Percentiles rank a stretch among this genome's conserved stretches.
phyloP scores from a whole-genome alignment of 2,797 vertebrate species.

The Malurus splendens region DNA sequence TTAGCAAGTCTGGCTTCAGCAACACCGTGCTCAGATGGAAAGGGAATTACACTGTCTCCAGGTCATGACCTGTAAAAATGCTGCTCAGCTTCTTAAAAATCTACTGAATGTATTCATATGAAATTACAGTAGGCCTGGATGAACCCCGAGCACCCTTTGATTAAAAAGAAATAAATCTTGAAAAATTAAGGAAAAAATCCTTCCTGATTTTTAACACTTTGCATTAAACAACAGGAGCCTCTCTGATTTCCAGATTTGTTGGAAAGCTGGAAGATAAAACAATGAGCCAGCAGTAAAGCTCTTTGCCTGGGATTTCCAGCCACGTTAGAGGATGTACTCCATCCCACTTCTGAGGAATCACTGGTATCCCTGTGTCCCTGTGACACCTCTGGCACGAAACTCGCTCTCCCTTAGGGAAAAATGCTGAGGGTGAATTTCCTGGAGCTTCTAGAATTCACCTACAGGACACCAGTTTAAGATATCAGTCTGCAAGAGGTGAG shows the following conservation, averaged over 20 bases:
- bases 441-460: not conserved
- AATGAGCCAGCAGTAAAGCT: not conserved
- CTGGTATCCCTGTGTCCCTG: not conserved
- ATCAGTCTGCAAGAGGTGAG: not conserved
- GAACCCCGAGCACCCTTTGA: not conserved
- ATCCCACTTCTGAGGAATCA: not conserved
- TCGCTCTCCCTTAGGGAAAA: not conserved
- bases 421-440: not conserved
- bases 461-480: fast-evolving
- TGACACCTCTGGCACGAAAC: not conserved
- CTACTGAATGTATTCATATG: not conserved
- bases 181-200: not conserved
- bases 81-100: not conserved
- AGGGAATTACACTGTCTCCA: not conserved
- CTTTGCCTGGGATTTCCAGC: not conserved
- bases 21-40: not conserved
- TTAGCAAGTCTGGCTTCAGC: not conserved
- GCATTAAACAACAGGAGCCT: not conserved
- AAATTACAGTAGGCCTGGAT: not conserved
- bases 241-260: not conserved
- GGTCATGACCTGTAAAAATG: not conserved
- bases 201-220: not conserved
- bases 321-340: not conserved
- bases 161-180: not conserved
- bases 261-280: not conserved